These are phyloP conservation scores for Uropetala carovei DNA, from an alignment of 2,888 invertebrate genomes.

Conservation along the genomic window DNA sequence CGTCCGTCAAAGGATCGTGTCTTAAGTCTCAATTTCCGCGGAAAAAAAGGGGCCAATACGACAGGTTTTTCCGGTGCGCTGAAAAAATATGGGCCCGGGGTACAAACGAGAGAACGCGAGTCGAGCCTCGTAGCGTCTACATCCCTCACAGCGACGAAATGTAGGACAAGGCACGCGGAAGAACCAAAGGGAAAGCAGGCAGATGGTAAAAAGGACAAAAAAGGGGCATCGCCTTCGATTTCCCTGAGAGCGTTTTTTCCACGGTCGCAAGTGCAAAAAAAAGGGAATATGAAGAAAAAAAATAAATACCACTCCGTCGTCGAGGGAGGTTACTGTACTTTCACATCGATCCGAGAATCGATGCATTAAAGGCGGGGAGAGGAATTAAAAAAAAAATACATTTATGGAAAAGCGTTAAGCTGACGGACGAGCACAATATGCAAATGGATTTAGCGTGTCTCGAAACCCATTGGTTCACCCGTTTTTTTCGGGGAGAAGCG, in stretches of 20 bases:
- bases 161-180: conserved; percentile 1
- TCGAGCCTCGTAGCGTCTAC: neutral
- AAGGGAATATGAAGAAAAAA: neutral
- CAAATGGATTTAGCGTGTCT: neutral
- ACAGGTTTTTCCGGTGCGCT: neutral
- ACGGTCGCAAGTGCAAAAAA: neutral
- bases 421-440: neutral
- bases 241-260: neutral
- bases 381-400: neutral
- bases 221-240: conserved; percentile 13
- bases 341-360: neutral
- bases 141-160: neutral
- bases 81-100: no score
- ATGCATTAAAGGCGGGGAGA: neutral
- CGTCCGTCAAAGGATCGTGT: no score
- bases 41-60: neutral
- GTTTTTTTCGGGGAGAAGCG: neutral
- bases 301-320: neutral
- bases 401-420: neutral
- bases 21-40: neutral
- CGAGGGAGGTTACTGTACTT: neutral
- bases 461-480: neutral
- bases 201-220: neutral
- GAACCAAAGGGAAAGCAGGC: neutral
- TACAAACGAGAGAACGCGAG: no score